Percentiles rank a stretch among this genome's conserved stretches.
phyloP scores from a whole-genome alignment of 2,888 invertebrate genomes.

The Watsonalla cultraria region DNA sequence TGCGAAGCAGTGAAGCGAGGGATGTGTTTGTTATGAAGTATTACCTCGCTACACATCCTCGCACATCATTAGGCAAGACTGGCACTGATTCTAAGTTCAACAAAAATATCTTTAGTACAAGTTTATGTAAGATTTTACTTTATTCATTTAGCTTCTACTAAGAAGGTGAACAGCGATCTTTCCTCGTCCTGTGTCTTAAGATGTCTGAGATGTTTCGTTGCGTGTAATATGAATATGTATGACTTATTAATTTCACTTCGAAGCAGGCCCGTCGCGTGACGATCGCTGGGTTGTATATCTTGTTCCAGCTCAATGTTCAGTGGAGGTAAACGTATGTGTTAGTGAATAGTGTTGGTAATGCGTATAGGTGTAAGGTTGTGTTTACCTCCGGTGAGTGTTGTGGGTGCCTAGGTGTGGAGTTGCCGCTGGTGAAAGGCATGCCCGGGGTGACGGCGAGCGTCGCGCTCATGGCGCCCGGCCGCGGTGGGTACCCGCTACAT shows the following conservation, averaged over 20 bases:
- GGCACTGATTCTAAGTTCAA: no score
- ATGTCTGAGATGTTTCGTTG: no score
- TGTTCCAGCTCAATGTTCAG: not conserved
- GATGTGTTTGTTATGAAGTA: no score
- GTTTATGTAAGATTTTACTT: no score
- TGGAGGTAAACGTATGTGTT: not conserved
- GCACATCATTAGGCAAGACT: no score
- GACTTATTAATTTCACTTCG: not conserved
- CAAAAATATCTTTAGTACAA: no score
- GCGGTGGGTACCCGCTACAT: constrained; percentile 81
- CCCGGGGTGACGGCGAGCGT: constrained; percentile 71
- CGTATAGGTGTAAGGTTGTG: not conserved
- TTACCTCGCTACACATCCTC: no score
- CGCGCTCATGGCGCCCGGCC: constrained; percentile 84
- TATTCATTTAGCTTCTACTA: no score
- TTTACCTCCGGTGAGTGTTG: constrained; percentile 4
- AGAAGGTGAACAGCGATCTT: no score
- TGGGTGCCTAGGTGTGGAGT: constrained; percentile 45
- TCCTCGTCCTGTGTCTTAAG: no score
- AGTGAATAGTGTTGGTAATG: not conserved
- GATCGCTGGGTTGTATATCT: not conserved
- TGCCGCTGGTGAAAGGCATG: constrained; percentile 71
- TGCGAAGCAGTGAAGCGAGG: no score
- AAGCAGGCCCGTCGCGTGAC: not conserved
- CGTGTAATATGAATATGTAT: no score